Conservation (phyloP, 1,140 invertebrate genomes). For the Drosophila novamexicana region DNA sequence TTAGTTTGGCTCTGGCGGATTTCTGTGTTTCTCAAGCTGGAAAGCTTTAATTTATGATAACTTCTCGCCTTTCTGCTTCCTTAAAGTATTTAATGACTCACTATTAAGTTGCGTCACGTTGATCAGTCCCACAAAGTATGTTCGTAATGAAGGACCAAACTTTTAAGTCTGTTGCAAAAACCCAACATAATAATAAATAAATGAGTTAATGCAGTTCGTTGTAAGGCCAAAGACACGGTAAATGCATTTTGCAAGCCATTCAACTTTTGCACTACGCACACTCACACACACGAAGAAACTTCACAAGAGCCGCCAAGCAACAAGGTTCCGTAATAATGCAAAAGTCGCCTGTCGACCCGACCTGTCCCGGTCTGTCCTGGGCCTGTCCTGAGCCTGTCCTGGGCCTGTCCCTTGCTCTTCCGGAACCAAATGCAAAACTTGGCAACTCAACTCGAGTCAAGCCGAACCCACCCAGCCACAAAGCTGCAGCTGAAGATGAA, state of each 20-base stretch:
- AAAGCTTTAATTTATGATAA: no score
- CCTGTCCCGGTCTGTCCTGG: neutral
- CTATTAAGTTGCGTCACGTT: neutral
- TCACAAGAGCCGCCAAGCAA: conserved; percentile 34
- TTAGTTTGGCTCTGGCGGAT: neutral
- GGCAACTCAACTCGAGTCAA: conserved; percentile 26
- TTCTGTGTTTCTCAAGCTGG: no score
- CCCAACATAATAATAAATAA: conserved; percentile 29
- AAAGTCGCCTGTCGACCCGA: conserved; percentile 15
- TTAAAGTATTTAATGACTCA: neutral
- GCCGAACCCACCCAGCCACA: conserved; percentile 30
- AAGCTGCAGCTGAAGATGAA: conserved; percentile 35
- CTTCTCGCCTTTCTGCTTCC: neutral
- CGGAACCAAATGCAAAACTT: conserved; percentile 42
- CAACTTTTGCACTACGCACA: conserved; percentile 27
- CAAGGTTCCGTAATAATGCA: conserved; percentile 34
- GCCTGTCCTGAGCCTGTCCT: neutral
- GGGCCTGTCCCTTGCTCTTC: conserved; percentile 3
- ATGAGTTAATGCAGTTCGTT: conserved; percentile 33
- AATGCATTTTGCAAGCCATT: conserved; percentile 44
- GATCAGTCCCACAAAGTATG: neutral
- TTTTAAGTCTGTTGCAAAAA: neutral
- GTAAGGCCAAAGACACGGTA: conserved; percentile 31
- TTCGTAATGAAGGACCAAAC: neutral
- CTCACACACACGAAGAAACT: conserved; percentile 19